Conservation (phyloP, 2,888 invertebrate genomes). For the Celastrina argiolus region DNA sequence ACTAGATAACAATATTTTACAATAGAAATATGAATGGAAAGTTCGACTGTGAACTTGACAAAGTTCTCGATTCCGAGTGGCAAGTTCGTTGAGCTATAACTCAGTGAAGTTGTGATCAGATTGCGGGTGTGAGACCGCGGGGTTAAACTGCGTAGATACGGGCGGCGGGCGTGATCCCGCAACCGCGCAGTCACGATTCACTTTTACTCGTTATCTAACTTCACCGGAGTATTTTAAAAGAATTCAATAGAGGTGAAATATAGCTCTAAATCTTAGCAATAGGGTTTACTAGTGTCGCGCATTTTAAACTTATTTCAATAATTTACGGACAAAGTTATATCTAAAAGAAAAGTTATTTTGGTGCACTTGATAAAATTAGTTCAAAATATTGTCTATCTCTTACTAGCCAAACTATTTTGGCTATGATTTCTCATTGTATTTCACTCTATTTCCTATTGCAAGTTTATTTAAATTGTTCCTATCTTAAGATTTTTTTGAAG, state of each 20-base stretch:
- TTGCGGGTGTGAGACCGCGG: conserved; percentile 52
- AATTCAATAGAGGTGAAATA: neutral
- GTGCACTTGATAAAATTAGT: too few species aligned
- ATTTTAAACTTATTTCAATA: too few species aligned
- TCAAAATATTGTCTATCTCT: too few species aligned
- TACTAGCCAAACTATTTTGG: too few species aligned
- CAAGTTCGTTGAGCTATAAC: conserved; percentile 56
- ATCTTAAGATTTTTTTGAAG: too few species aligned
- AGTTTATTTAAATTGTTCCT: too few species aligned
- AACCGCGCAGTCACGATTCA: conserved; percentile 38
- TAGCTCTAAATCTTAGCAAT: neutral
- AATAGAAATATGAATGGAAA: conserved; percentile 23
- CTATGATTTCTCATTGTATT: too few species aligned
- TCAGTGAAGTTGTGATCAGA: conserved; percentile 60
- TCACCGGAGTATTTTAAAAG: neutral
- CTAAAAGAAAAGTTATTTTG: too few species aligned
- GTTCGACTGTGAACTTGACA: conserved; percentile 26
- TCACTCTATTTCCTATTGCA: too few species aligned
- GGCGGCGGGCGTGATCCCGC: conserved; percentile 44
- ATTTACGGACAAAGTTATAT: too few species aligned
- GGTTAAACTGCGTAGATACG: conserved; percentile 55
- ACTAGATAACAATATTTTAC: conserved; percentile 12
- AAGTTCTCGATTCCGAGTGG: conserved; percentile 47
- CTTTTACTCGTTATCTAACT: conserved; percentile 19
- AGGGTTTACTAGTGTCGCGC: too few species aligned